Evolutionary conservation across 2,113 vertebrate species (phyloP).

Genomic region (Tamias sibiricus): DNA sequence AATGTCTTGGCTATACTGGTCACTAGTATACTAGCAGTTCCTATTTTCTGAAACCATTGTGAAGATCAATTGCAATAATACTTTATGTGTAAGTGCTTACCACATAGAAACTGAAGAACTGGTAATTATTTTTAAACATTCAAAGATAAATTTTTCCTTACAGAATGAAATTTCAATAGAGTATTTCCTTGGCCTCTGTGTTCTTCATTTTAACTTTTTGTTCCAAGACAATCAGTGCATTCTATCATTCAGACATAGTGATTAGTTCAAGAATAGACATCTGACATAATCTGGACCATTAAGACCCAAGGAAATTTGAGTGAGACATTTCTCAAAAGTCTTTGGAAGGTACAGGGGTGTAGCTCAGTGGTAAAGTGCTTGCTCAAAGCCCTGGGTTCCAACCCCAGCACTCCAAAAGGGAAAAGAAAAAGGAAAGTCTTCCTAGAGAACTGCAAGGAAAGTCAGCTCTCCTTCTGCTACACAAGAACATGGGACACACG

Average conservation of each 20-base stretch:
- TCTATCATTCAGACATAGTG: neutral
- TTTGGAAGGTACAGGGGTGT: too few species aligned
- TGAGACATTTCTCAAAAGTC: too few species aligned
- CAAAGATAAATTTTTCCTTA: neutral
- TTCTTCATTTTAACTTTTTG: neutral
- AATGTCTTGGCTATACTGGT: neutral
- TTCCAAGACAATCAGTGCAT: neutral
- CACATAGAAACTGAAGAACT: neutral
- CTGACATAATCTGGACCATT: neutral
- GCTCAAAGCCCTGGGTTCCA: too few species aligned
- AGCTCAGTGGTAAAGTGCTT: too few species aligned
- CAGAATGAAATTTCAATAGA: neutral
- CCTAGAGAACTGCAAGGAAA: neutral
- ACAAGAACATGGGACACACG: neutral
- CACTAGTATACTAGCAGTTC: neutral
- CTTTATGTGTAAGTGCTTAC: neutral
- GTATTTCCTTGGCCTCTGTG: neutral
- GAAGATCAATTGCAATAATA: neutral
- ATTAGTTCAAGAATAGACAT: neutral
- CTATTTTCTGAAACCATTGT: neutral
- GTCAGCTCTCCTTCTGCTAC: neutral
- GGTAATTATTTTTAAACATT: neutral
- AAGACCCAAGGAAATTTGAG: neutral
- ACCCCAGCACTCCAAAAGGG: too few species aligned
- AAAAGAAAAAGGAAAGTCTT: neutral